Percentiles rank a stretch among this genome's conserved stretches.
Evolutionary conservation across 2,797 vertebrate species (phyloP).

Genomic region (Ptychadena robeensis): DNA sequence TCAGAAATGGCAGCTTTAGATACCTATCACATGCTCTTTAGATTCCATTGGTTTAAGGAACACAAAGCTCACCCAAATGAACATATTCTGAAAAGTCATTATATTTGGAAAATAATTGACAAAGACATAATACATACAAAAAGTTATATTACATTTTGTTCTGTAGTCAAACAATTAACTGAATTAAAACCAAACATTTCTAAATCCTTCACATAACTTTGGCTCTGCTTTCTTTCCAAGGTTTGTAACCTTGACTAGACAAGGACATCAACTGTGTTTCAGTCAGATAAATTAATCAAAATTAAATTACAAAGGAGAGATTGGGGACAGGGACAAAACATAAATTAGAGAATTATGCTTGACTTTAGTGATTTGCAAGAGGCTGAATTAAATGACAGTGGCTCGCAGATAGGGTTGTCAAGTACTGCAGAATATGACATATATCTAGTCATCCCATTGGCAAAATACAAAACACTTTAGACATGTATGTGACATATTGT

Average conservation of each 20-base stretch:
- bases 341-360: constrained; percentile 58
- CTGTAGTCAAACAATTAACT: neutral
- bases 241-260: constrained; percentile 54
- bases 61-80: neutral
- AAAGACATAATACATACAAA: neutral
- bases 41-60: neutral
- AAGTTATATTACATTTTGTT: neutral
- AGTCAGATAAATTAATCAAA: constrained; percentile 50
- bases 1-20: no score
- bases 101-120: neutral
- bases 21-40: neutral
- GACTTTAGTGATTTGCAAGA: constrained; percentile 48
- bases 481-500: constrained; percentile 27
- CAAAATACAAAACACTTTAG: constrained; percentile 28
- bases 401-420: constrained; percentile 54
- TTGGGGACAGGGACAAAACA: constrained; percentile 57
- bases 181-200: constrained; percentile 45
- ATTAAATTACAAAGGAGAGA: constrained; percentile 60
- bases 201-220: constrained; percentile 54
- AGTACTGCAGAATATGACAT: constrained; percentile 38
- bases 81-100: neutral
- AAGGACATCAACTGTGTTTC: constrained; percentile 48
- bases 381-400: constrained; percentile 58
- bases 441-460: constrained; percentile 35
- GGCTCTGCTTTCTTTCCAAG: constrained; percentile 23